A percentile compares a stretch with the other conserved stretches of the same genome.
These are phyloP conservation scores for Dyspetes luteomarginatus DNA, from an alignment of 2,888 invertebrate genomes.

Conservation along the genomic window DNA sequence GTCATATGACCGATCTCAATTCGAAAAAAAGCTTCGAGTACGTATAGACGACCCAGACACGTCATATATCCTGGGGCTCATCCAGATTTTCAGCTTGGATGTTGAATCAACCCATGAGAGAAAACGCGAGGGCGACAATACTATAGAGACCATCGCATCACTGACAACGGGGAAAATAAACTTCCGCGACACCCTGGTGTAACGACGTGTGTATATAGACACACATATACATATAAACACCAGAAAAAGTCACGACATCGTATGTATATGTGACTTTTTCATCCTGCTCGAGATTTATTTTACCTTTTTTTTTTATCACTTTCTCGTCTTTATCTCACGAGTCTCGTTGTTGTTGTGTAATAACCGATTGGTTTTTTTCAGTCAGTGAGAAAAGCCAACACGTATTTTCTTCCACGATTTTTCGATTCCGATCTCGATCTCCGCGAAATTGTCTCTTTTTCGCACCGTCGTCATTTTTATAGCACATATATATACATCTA, in stretches of 20 bases:
- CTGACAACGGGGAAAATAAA: slow-evolving; percentile 27
- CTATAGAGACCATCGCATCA: neutral
- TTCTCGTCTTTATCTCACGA: slow-evolving; percentile 20
- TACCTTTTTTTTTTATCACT: slow-evolving; percentile 1
- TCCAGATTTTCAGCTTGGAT: slow-evolving; percentile 32
- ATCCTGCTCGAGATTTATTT: neutral
- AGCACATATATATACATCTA: neutral
- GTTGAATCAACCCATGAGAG: neutral
- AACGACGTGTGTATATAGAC: neutral
- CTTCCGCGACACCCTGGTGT: neutral
- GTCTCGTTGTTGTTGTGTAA: slow-evolving; percentile 23
- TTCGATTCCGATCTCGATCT: slow-evolving; percentile 53
- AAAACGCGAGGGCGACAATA: neutral
- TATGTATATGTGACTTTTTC: neutral
- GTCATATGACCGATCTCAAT: slow-evolving; percentile 76
- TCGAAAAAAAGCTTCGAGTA: slow-evolving; percentile 60
- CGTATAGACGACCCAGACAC: slow-evolving; percentile 74
- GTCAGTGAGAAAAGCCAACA: slow-evolving; percentile 45
- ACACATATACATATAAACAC: neutral
- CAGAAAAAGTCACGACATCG: neutral
- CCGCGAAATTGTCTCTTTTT: slow-evolving; percentile 41
- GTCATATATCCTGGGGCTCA: slow-evolving; percentile 68
- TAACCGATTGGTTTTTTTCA: slow-evolving; percentile 47
- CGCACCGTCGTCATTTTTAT: slow-evolving; percentile 11
- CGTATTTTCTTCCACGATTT: slow-evolving; percentile 41